phyloP scores from a whole-genome alignment of 2,888 invertebrate species.

The Maniola hyperantus region DNA sequence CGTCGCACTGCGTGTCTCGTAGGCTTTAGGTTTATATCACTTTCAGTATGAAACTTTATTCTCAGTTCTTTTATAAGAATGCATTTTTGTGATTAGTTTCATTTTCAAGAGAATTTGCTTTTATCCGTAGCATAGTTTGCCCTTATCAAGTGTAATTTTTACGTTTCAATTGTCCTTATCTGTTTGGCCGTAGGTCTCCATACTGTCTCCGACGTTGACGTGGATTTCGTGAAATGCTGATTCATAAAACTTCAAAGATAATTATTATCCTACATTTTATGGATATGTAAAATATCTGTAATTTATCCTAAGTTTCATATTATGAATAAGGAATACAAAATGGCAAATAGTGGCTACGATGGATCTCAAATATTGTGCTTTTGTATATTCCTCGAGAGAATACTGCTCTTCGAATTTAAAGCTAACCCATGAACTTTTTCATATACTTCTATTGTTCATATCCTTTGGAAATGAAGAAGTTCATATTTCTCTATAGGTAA shows the following conservation, averaged over 20 bases:
- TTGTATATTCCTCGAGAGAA: background rate
- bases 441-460: too few species aligned
- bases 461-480: too few species aligned
- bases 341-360: background rate
- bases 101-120: background rate
- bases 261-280: background rate
- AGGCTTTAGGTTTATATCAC: background rate
- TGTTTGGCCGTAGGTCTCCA: constrained; percentile 6
- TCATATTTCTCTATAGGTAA: too few species aligned
- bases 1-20: too few species aligned
- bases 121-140: background rate
- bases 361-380: background rate
- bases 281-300: background rate
- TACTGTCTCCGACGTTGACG: background rate
- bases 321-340: background rate
- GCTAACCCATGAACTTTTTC: background rate
- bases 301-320: background rate
- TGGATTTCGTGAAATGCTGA: constrained; percentile 1
- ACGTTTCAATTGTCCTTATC: constrained; percentile 7
- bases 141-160: background rate
- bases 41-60: background rate
- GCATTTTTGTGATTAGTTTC: too few species aligned
- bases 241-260: constrained; percentile 10
- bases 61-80: background rate
- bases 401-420: background rate